These are phyloP conservation scores for Harpegnathos saltator DNA, from an alignment of 1,140 invertebrate species.

Conservation along the genomic window DNA sequence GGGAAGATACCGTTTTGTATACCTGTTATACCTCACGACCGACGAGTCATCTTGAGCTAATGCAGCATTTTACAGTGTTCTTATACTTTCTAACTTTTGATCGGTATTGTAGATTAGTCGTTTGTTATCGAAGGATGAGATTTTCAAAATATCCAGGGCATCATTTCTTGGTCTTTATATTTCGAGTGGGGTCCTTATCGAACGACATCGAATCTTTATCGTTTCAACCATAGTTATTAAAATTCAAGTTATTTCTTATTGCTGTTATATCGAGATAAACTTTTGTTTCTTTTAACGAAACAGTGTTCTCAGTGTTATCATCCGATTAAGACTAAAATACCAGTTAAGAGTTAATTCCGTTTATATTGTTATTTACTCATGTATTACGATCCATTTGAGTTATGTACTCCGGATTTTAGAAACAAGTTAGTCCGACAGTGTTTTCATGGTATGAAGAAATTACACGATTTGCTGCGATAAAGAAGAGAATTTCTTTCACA, in stretches of 20 bases:
- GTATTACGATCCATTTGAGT: neutral
- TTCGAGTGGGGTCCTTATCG: too few species aligned
- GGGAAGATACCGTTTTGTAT: slow-evolving; percentile 8
- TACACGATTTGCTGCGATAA: neutral
- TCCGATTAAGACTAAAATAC: neutral
- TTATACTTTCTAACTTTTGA: slow-evolving; percentile 13
- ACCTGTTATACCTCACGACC: slow-evolving; percentile 4
- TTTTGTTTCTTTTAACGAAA: too few species aligned
- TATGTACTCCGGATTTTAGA: neutral
- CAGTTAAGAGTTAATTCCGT: slow-evolving; percentile 12
- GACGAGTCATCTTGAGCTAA: slow-evolving; percentile 29
- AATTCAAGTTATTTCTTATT: too few species aligned
- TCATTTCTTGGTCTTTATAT: neutral
- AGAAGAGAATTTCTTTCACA: neutral
- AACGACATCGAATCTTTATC: too few species aligned
- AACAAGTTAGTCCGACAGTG: neutral
- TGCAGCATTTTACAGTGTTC: slow-evolving; percentile 17
- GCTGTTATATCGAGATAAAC: too few species aligned
- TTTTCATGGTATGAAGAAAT: neutral
- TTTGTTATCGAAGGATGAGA: neutral
- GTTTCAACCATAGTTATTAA: too few species aligned
- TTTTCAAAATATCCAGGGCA: neutral
- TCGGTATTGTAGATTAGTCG: neutral
- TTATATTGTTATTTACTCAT: slow-evolving; percentile 30
- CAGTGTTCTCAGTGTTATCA: too few species aligned